Percentiles rank a stretch among this genome's conserved stretches.
Evolutionary conservation across 2,888 invertebrate genomes (phyloP).

Genomic region (Dolichopus griseipennis): DNA sequence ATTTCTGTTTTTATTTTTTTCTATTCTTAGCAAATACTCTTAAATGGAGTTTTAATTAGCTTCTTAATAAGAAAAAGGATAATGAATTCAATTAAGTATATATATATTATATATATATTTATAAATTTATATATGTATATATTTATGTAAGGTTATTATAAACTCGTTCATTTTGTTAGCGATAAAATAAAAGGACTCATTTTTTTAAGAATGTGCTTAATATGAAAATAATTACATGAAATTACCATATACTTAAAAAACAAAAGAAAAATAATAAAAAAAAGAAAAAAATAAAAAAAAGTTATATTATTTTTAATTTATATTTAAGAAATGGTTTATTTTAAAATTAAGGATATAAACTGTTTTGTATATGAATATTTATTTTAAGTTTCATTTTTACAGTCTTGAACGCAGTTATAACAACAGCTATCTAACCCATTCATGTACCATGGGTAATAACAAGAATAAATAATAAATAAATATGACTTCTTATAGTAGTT

Average conservation of each 20-base stretch:
- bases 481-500: too few relatives aligned
- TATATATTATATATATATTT: not conserved
- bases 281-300: too few relatives aligned
- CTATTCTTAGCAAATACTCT: not conserved
- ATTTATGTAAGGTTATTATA: not conserved
- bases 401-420: too few relatives aligned
- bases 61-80: constrained; percentile 6
- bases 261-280: too few relatives aligned
- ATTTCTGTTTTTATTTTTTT: not conserved
- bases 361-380: too few relatives aligned
- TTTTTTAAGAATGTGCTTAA: constrained; percentile 2
- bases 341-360: not conserved
- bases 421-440: too few relatives aligned
- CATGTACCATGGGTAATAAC: too few relatives aligned
- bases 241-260: not conserved
- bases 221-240: constrained; percentile 6
- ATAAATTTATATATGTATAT: not conserved
- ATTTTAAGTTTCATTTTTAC: too few relatives aligned
- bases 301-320: too few relatives aligned
- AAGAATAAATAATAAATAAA: too few relatives aligned
- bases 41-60: constrained; percentile 6
- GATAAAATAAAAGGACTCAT: not conserved
- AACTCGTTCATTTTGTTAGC: not conserved
- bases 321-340: not conserved
- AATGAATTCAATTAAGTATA: not conserved